Evolutionary conservation across 2,113 vertebrate genomes (phyloP), one percentile per base, ranked within the genome.

Genomic region (Lonchura striata): DNA sequence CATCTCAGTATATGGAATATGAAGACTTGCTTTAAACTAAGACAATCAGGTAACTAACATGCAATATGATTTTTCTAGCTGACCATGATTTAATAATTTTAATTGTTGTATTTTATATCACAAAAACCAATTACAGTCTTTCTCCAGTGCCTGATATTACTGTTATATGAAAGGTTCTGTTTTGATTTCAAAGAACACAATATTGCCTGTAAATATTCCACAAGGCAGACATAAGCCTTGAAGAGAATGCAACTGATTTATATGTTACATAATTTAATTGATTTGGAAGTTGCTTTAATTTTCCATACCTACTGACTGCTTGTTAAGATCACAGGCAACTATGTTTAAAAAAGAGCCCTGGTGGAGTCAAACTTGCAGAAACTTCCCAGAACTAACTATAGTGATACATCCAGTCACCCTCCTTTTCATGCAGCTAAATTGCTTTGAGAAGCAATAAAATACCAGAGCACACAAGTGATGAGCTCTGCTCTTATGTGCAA

Each of bases 241-340:
- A 77, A 79, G 28, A 84, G 42, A 70, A 66, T 1, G 4, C 18
- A 86, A 81, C 33, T 74, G 25, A 63, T 84, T 78, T 59, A 13
- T 44, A 42, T 4, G 7, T 54, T 82, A 59, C 15, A 39, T 25
- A 74, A 90, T 28, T 82, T 75, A 82, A 90, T 9, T 71, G 39
- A 85, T 63, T 59, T 63, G 27, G 9, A 90, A 90, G 42, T 14
- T 78, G 39, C 47, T 82, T 88, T 77, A 33, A 69, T 80, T 86
- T 86, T 71, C n/a, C 28, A 30, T 52, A 77, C 18, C 25, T 66
- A 74, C 46, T 57, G 10, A 74, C 2, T 42, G 13, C 20, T 35
- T 92, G 60, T 41, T 75, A 93, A 83, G 63, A 93, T 59, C 50
- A 89, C 31, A 86, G 7, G 19, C 8, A 93, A 72, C 27, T 47